These are phyloP conservation scores for Vicugna pacos DNA, from an alignment of 2,113 vertebrate genomes.

Conservation along the genomic window DNA sequence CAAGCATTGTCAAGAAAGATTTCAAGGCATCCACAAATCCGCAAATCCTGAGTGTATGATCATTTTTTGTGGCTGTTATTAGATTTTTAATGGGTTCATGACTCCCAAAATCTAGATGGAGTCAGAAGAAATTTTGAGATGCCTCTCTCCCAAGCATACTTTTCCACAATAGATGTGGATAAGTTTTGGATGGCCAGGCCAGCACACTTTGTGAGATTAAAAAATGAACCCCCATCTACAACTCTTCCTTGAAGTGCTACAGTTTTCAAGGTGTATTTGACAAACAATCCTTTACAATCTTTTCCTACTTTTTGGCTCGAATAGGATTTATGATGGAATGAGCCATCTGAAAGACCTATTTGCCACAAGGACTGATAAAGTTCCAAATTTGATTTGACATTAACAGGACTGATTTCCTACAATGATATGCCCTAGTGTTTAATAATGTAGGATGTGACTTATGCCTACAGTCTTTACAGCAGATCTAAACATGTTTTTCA, in stretches of 20 bases:
- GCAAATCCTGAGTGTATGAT: not conserved
- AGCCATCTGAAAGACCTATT: conserved; percentile 17
- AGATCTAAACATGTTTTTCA: not conserved
- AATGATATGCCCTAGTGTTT: not conserved
- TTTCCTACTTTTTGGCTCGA: not conserved
- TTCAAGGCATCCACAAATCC: not conserved
- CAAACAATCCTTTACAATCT: not conserved
- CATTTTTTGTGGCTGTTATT: not conserved
- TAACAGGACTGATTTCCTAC: conserved; percentile 15
- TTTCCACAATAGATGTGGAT: not conserved
- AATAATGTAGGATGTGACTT: not conserved
- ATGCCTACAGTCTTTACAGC: not conserved
- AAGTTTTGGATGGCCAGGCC: not conserved
- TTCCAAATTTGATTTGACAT: conserved; percentile 29
- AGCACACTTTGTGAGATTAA: not conserved
- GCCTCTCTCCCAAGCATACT: not conserved
- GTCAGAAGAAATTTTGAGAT: not conserved
- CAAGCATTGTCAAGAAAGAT: not conserved
- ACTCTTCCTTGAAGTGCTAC: not conserved
- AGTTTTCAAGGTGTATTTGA: conserved; percentile 28
- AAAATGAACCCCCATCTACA: not conserved
- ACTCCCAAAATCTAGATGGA: not conserved
- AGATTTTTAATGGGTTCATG: not conserved
- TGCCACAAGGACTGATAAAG: not conserved
- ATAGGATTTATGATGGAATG: not conserved